Evolutionary conservation across 30 jellyfish, hydroid and myxozoan species (phyloP).

Genomic region (Hydractinia symbiolongicarpus): DNA sequence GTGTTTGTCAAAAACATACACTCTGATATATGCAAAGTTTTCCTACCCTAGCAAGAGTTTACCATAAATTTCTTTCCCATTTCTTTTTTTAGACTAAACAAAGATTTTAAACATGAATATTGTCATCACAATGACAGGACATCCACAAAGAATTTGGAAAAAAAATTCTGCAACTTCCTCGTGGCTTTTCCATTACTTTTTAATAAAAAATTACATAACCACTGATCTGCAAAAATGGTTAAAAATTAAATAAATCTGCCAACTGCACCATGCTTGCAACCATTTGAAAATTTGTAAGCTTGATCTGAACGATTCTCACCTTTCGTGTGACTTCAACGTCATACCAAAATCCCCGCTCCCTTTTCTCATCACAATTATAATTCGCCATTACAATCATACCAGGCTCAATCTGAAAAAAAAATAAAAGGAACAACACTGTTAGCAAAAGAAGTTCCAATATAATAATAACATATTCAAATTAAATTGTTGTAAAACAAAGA

Average conservation of each 20-base stretch:
- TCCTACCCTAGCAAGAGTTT: slow-evolving; percentile 55
- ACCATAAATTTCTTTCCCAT: slow-evolving; percentile 48
- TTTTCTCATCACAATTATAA: slow-evolving; percentile 74
- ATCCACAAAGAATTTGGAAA: no score
- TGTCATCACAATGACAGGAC: no score
- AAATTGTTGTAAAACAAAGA: background rate
- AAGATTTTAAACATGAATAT: no score
- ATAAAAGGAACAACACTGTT: background rate
- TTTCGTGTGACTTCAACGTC: slow-evolving; percentile 75
- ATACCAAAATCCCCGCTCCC: slow-evolving; percentile 93
- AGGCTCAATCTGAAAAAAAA: slow-evolving; percentile 35
- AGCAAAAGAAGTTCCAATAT: no score
- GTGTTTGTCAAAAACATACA: background rate
- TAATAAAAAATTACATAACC: no score
- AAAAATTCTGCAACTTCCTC: no score
- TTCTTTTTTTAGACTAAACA: slow-evolving; percentile 32
- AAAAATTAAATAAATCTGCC: no score
- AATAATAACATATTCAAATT: no score
- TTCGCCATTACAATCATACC: slow-evolving; percentile 90
- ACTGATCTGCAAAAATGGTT: no score
- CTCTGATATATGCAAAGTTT: background rate
- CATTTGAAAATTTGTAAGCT: background rate
- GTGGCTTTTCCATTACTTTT: no score
- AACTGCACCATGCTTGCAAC: no score
- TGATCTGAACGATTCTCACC: slow-evolving; percentile 34